Conservation (phyloP, 2,888 invertebrate genomes). For the Caenorhabditis sp. region DNA sequence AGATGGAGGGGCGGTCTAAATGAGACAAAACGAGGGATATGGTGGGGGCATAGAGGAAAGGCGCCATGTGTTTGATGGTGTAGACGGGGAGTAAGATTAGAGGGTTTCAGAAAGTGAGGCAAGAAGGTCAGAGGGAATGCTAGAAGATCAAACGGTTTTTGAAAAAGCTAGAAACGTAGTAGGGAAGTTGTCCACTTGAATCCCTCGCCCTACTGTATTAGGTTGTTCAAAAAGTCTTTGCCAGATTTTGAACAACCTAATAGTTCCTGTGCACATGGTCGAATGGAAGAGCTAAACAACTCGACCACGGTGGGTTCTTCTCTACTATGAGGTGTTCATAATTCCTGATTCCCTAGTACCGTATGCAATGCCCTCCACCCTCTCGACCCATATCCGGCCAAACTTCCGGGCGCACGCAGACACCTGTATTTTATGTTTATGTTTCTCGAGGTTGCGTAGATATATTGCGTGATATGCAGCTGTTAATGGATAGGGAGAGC, state of each 20-base stretch:
- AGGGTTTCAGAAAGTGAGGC: not conserved
- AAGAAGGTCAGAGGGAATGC: not conserved
- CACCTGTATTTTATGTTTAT: conserved; percentile 2
- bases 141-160: not conserved
- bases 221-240: no score
- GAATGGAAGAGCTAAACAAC: no score
- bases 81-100: not conserved
- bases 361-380: not conserved
- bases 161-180: not conserved
- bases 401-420: not conserved
- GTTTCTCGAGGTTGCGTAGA: not conserved
- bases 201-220: no score
- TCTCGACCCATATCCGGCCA: not conserved
- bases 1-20: conserved; percentile 18
- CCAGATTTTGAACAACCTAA: no score
- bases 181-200: no score
- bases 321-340: no score
- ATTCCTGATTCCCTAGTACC: no score
- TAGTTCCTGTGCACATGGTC: no score
- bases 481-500: not conserved
- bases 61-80: conserved; percentile 49
- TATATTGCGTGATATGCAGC: conserved; percentile 10
- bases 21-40: conserved; percentile 33
- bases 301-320: no score
- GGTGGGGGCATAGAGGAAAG: not conserved